Evolutionary conservation across 2,888 invertebrate genomes (phyloP).

Genomic region (Coelopa pilipes): DNA sequence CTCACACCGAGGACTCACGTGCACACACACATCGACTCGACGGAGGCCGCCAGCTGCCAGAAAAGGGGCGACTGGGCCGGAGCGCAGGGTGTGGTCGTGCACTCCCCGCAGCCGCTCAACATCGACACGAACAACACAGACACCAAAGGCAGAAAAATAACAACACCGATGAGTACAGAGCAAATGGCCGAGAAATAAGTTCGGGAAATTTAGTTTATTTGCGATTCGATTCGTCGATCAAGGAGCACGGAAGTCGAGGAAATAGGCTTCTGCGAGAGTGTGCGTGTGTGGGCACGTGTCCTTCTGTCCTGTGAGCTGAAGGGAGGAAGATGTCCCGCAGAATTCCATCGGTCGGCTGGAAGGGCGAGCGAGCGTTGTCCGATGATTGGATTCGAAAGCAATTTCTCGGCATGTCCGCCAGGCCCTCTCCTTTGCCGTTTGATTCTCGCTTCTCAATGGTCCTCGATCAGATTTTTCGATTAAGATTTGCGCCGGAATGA

Average conservation of each 20-base stretch:
- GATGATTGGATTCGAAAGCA: constrained; percentile 12
- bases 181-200: not conserved
- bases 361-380: not conserved
- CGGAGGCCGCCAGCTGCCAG: too few species aligned
- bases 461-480: too few species aligned
- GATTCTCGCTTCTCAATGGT: not conserved
- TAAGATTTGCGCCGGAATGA: too few species aligned
- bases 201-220: not conserved
- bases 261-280: not conserved
- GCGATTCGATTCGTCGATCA: too few species aligned
- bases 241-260: not conserved
- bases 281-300: not conserved
- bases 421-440: not conserved
- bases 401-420: not conserved
- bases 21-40: constrained; percentile 16
- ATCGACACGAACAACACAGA: constrained; percentile 9
- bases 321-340: not conserved
- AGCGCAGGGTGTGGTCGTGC: too few species aligned
- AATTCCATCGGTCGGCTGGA: not conserved
- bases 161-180: constrained; percentile 1
- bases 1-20: not conserved
- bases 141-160: not conserved
- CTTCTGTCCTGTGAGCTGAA: not conserved
- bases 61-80: too few species aligned
- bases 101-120: too few species aligned